Percentiles rank a stretch among this genome's conserved stretches.
These are phyloP conservation scores for Chironomus striatipennis DNA, from an alignment of 1,140 invertebrate genomes.

Conservation along the genomic window DNA sequence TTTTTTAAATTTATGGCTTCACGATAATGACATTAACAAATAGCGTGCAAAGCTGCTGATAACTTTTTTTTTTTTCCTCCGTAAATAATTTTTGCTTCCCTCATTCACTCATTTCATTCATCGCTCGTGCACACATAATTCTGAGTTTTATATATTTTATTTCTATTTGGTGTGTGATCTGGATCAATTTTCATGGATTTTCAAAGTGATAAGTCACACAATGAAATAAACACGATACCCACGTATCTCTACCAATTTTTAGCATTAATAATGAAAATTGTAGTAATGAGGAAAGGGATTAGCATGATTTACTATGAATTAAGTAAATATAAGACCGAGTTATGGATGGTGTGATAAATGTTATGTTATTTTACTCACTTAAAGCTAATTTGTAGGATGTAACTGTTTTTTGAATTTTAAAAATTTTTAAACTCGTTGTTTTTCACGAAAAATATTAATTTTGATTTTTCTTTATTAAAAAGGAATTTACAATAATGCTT, in stretches of 20 bases:
- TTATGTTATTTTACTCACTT: too few relatives aligned
- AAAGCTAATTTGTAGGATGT: too few relatives aligned
- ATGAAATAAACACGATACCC: neutral
- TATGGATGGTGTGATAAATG: too few relatives aligned
- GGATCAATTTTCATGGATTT: conserved; percentile 13
- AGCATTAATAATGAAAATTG: neutral
- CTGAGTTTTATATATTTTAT: too few relatives aligned
- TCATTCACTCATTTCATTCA: too few relatives aligned
- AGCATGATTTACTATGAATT: neutral
- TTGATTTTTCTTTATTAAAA: too few relatives aligned
- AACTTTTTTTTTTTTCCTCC: neutral
- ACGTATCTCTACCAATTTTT: neutral
- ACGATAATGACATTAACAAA: conserved; percentile 24
- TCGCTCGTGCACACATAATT: too few relatives aligned
- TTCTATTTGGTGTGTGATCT: neutral
- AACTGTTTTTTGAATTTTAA: too few relatives aligned
- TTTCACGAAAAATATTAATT: too few relatives aligned
- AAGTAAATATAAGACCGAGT: too few relatives aligned
- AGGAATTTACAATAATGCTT: too few relatives aligned
- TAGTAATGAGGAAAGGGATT: conserved; percentile 1
- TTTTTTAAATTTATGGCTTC: neutral
- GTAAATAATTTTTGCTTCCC: neutral
- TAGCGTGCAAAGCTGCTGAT: conserved; percentile 5
- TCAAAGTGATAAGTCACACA: conserved; percentile 7
- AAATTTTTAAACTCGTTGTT: too few relatives aligned